Base-by-base conservation (phyloP, 2,113 vertebrate species). In the Charina bottae region DNA sequence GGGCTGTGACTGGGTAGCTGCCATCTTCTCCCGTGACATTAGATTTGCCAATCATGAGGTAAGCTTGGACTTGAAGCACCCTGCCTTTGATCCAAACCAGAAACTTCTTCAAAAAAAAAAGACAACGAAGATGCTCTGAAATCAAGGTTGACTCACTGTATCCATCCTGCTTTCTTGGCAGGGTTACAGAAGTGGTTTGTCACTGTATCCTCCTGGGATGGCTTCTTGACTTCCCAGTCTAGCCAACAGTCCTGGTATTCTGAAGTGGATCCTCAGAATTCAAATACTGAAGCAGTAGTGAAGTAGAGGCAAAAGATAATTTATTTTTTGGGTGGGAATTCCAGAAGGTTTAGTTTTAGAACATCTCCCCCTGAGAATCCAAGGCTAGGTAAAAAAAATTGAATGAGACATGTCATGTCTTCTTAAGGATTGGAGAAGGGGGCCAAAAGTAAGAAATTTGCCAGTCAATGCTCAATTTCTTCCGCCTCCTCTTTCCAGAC, bases 21-120 rank as follows among this genome's bases (percentile, higher is more conserved):
- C 99, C 0, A 98, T 99, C 90, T 99, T 98, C 96, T 99, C 99
- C n/a, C 97, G 99, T 42, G 99, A 99, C 91, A 99, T 99, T 93
- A 98, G 99, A 60, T 99, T 99, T 0, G 98, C 98, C 56, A 99
- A 99, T 89, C 99, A 99, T 0, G 99, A 99, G 99, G 99, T 99
- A 96, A 94, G 0, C 17, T 26, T 28, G n/a, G 15, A 23, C n/a
- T 26, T 84, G 2, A 11, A 21, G 8, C 28, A 26, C 21, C 62
- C 3, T 8, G 28, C 62, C 28, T 26, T 26, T 64, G 62, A 9
- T 24, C 62, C 28, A 64, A 62, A 24, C 21, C 23, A 9, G 26
- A 17, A 55, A 28, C 53, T 1, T 53, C 83, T 49, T 54, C 1
- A 54, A 72, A 72, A 28, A 33, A 33, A 42, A n/a, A n/a, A n/a